Percentiles rank a stretch among this genome's conserved stretches.
phyloP scores from a whole-genome alignment of 2,113 vertebrate species.

The rabbit (Oryctolagus cuniculus) region DNA sequence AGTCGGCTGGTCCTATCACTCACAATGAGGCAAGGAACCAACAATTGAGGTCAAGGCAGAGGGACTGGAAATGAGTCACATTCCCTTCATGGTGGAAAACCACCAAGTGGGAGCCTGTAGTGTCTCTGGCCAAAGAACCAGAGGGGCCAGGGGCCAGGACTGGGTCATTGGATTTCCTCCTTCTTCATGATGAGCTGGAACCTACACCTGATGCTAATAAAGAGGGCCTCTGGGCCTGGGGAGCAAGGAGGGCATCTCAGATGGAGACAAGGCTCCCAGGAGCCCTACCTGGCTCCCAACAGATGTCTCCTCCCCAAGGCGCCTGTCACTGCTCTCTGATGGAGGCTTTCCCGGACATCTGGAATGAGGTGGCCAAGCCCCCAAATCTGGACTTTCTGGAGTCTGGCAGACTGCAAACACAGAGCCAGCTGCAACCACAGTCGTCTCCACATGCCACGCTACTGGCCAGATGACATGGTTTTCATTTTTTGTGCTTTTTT shows the following conservation, averaged over 20 bases:
- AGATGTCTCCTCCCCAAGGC: neutral
- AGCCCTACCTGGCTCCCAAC: neutral
- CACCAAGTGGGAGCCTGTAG: neutral
- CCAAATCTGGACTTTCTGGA: constrained; percentile 60
- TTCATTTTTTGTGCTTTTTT: neutral
- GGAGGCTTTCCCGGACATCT: constrained; percentile 61
- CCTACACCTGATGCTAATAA: neutral
- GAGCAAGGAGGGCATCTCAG: neutral
- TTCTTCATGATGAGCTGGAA: neutral
- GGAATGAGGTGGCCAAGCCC: constrained; percentile 52
- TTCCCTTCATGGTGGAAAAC: constrained; percentile 65
- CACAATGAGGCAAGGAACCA: constrained; percentile 55
- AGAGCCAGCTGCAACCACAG: constrained; percentile 74
- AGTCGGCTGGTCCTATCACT: constrained; percentile 28
- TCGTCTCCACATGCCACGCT: constrained; percentile 48
- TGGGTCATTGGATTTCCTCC: neutral
- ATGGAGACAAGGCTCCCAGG: neutral
- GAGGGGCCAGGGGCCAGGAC: neutral
- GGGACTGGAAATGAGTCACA: constrained; percentile 70
- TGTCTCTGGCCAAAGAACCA: constrained; percentile 41
- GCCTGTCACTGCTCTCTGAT: neutral
- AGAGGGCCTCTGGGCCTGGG: neutral
- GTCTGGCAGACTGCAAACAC: constrained; percentile 62
- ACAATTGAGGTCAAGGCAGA: constrained; percentile 71
- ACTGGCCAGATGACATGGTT: neutral